Evolutionary conservation across 2,113 vertebrate genomes (phyloP), one percentile per base, ranked within the genome.

Genomic region (Sinocyclocheilus grahami): DNA sequence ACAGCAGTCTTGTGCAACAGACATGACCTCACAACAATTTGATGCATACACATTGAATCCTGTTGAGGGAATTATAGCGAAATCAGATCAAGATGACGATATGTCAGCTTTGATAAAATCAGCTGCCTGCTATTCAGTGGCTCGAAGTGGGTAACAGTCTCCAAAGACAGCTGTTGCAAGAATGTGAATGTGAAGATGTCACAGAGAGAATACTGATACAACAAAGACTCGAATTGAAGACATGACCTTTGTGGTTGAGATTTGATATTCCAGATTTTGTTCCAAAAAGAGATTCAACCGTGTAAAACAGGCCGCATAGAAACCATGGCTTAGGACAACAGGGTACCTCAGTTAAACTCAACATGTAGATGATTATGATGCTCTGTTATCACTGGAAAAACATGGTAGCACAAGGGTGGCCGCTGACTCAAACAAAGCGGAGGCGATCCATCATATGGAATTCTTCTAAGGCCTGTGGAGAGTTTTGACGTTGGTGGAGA

Each of bases 361-460:
- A 85, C 62, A 71, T 42, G 53, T 22, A 46, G 30, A 46, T 12
- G 7, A 80, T 81, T 48, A 60, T 58, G 24, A 51, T 2, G 87
- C 80, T 79, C 78, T 78, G 42, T 16, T 69, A 27, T 14, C 75
- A 46, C 82, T 78, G 42, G 55, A 65, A 91, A 88, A 71, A 39
- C 85, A 75, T 81, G 65, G 48, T 74, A 76, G n/a, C 12, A 33
- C 55, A 30, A 75, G 4, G 60, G 78, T 85, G 77, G 72, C 0
- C 82, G 22, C n/a, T 55, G 30, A 71, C 63, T 72, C 37, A 58
- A 20, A 60, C 82, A 72, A n/a, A 77, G 58, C 24, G 48, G 18
- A 89, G 63, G 84, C 84, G 55, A 76, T 74, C 87, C 77, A 83
- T 91, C 87, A 80, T 4, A 79, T 77, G 87, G 84, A 91, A 90